Evolutionary conservation across 2,888 invertebrate species (phyloP).

Genomic region (Eubasilissa splendida): DNA sequence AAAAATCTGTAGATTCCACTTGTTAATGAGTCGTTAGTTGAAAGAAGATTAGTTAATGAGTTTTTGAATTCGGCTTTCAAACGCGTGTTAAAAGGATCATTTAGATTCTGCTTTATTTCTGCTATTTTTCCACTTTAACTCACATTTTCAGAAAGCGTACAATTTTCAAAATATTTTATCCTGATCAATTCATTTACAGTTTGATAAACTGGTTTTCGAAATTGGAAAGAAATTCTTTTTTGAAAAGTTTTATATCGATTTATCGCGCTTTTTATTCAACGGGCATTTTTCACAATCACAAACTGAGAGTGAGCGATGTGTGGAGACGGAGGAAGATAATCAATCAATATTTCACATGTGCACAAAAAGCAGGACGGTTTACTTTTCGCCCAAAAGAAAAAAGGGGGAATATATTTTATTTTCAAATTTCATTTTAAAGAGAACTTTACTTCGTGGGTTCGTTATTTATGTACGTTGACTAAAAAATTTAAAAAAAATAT

Average conservation of each 20-base stretch:
- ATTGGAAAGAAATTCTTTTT: conserved; percentile 5
- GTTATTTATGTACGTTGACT: too few relatives aligned
- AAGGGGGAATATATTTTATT: too few relatives aligned
- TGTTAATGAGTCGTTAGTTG: conserved; percentile 20
- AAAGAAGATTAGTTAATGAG: conserved; percentile 26
- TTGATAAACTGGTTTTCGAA: conserved; percentile 5
- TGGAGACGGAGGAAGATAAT: conserved; percentile 11
- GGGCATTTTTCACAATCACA: conserved; percentile 14
- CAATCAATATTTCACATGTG: conserved; percentile 20
- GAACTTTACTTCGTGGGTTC: too few relatives aligned
- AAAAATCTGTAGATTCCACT: background rate
- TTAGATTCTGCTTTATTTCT: background rate
- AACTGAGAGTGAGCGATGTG: background rate
- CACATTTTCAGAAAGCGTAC: too few relatives aligned
- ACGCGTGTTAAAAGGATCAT: conserved; percentile 14
- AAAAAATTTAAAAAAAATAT: too few relatives aligned
- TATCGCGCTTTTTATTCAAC: conserved; percentile 19
- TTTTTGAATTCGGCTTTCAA: conserved; percentile 7
- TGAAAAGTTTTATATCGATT: conserved; percentile 8
- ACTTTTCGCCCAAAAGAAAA: too few relatives aligned
- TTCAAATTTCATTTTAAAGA: too few relatives aligned
- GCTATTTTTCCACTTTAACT: too few relatives aligned
- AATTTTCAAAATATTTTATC: too few relatives aligned
- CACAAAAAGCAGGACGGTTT: too few relatives aligned
- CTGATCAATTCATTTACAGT: too few relatives aligned